Evolutionary conservation across 2,888 invertebrate species (phyloP), one percentile per base, ranked within the genome.

Genomic region (Shargacucullia verbasci): DNA sequence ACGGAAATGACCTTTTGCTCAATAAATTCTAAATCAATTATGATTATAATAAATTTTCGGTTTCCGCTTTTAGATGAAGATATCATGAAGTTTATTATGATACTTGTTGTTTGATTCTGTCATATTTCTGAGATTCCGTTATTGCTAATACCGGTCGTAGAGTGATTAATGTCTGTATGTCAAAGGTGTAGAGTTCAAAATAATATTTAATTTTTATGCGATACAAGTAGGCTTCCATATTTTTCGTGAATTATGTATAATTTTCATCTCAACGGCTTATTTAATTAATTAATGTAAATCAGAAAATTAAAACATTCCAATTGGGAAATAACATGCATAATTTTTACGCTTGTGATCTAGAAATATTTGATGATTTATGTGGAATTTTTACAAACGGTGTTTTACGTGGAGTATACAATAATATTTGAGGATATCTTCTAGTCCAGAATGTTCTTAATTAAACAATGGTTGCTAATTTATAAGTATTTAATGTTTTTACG

Each of bases 21-120:
- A 46, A 74, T 64, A 55, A 38, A 67, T 68, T 78, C 53, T 49
- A 53, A 78, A 77, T 74, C 59, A 78, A 75, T 75, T 68, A 75
- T 33, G 11, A 14, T 56, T 63, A 44, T 39, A 29, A 75, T 74
- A 61, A 74, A 78, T 74, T 56, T 15, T 14, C 34, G 34, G 38
- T 56, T 60, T 59, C 75, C 56, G 40, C 41, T 60, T 46, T 37
- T 15, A 31, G 41, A 70, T 74, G 53, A 67, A 76, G 70, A 20
- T 43, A 53, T 76, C 46, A 55, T 47, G 45, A 40, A 29, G 25
- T 13, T 39, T 15, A 41, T n/a, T 43, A 50, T 44, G 12, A 34
- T 54, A 43, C 35, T 27, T 67, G 44, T 37, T 40, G 39, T 29
- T 47, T 49, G 8, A 20, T 34, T 31, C 14, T 14, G 25, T 9